phyloP scores from a whole-genome alignment of 2,113 vertebrate genomes.

The Electrona antarctica region DNA sequence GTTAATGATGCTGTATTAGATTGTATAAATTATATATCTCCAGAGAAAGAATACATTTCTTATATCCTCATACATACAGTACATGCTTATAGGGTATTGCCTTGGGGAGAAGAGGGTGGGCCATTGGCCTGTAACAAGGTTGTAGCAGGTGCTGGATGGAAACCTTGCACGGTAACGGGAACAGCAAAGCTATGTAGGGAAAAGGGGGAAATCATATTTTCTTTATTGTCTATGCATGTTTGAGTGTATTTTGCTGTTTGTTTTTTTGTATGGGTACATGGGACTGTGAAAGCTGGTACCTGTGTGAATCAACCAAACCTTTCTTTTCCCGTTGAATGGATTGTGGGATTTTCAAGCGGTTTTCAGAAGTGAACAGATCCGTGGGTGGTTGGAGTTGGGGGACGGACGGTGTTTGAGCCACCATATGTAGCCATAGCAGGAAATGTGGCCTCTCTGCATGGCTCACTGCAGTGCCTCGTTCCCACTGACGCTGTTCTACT shows the following conservation, averaged over 20 bases:
- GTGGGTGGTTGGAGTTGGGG: not conserved
- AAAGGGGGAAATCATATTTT: not conserved
- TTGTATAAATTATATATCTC: too few relatives aligned
- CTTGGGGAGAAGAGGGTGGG: not conserved
- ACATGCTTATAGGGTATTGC: not conserved
- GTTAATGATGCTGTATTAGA: too few relatives aligned
- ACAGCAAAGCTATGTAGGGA: not conserved
- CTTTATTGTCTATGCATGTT: not conserved
- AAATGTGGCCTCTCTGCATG: constrained; percentile 52
- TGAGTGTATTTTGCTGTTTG: not conserved
- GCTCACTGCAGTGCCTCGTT: constrained; percentile 22
- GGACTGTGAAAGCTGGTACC: too few relatives aligned
- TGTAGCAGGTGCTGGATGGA: too few relatives aligned
- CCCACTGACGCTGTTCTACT: constrained; percentile 19
- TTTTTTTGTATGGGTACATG: not conserved
- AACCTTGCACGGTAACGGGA: too few relatives aligned
- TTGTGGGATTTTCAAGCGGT: not conserved
- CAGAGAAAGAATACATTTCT: too few relatives aligned
- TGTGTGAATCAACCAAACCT: not conserved
- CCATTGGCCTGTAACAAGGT: not conserved
- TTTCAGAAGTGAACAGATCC: not conserved
- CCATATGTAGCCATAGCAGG: constrained; percentile 28
- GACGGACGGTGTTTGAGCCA: constrained; percentile 15
- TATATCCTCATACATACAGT: too few relatives aligned
- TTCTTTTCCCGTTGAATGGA: too few relatives aligned